These are phyloP conservation scores for Lasioglossum malachurum DNA, from an alignment of 2,888 invertebrate genomes.

Conservation along the genomic window DNA sequence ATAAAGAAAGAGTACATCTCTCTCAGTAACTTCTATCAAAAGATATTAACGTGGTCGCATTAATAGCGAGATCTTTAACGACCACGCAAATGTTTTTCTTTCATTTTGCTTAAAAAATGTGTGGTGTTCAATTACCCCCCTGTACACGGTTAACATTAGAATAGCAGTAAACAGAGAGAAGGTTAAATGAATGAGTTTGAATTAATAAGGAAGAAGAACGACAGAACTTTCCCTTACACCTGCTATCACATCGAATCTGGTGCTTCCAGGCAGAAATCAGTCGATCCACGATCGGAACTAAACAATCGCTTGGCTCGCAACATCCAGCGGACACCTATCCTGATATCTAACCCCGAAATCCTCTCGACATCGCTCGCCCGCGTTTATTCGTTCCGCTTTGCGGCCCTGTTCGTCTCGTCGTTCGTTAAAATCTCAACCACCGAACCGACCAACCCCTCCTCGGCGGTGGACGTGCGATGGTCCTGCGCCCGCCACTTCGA, in stretches of 20 bases:
- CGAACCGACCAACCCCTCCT: neutral
- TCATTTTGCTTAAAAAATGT: too few relatives aligned
- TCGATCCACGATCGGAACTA: neutral
- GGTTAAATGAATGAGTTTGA: neutral
- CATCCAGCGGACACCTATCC: neutral
- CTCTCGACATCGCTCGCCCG: neutral
- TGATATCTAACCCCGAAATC: neutral
- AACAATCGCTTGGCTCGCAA: neutral
- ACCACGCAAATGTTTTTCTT: too few relatives aligned
- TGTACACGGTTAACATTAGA: too few relatives aligned
- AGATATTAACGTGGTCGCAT: too few relatives aligned
- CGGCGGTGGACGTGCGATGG: neutral
- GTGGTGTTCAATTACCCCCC: too few relatives aligned
- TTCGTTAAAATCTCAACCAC: slow-evolving; percentile 3
- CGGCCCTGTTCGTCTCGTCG: neutral
- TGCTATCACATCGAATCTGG: too few relatives aligned
- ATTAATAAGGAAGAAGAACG: neutral
- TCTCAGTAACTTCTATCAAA: too few relatives aligned
- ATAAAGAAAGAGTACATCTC: too few relatives aligned
- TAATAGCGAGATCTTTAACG: too few relatives aligned
- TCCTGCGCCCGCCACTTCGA: neutral
- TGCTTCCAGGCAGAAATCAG: neutral
- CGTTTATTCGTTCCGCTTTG: neutral
- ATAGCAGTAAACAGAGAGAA: too few relatives aligned
- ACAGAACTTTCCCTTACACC: neutral